Conservation (phyloP, 2,797 vertebrate genomes). For the Sebastes alutus region DNA sequence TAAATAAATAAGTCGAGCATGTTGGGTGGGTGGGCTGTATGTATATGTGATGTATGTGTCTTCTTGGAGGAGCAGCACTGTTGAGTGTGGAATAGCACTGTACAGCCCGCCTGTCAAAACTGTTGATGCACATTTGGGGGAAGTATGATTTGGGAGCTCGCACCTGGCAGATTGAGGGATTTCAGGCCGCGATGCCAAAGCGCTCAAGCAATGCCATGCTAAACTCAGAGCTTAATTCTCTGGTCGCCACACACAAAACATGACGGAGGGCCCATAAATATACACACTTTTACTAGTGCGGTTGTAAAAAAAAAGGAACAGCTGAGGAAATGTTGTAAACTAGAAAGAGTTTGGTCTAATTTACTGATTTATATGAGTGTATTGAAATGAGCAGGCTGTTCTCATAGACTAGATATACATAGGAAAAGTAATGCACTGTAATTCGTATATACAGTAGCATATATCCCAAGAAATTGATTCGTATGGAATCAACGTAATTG, state of each 20-base stretch:
- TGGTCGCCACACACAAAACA: constrained; percentile 54
- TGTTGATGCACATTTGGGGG: constrained; percentile 65
- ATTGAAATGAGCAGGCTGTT: neutral
- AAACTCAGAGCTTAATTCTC: constrained; percentile 62
- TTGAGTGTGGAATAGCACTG: constrained; percentile 30
- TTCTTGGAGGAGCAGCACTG: constrained; percentile 46
- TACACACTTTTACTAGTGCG: constrained; percentile 19
- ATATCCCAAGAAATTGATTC: neutral
- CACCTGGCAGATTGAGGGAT: constrained; percentile 70
- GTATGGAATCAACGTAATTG: neutral
- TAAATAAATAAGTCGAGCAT: neutral
- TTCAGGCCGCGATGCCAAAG: constrained; percentile 65
- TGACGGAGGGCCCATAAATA: constrained; percentile 58
- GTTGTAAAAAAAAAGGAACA: constrained; percentile 30
- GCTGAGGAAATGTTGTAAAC: constrained; percentile 9
- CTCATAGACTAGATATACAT: neutral
- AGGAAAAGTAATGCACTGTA: neutral
- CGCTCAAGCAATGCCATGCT: constrained; percentile 66
- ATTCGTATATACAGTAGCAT: neutral
- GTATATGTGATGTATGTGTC: constrained; percentile 47
- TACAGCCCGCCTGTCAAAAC: constrained; percentile 65
- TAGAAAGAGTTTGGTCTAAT: neutral
- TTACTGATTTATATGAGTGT: constrained; percentile 3
- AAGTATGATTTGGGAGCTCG: constrained; percentile 74
- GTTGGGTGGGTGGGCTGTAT: constrained; percentile 20